Base-by-base conservation (phyloP, 2,888 invertebrate genomes). In the Sialis lutaria region DNA sequence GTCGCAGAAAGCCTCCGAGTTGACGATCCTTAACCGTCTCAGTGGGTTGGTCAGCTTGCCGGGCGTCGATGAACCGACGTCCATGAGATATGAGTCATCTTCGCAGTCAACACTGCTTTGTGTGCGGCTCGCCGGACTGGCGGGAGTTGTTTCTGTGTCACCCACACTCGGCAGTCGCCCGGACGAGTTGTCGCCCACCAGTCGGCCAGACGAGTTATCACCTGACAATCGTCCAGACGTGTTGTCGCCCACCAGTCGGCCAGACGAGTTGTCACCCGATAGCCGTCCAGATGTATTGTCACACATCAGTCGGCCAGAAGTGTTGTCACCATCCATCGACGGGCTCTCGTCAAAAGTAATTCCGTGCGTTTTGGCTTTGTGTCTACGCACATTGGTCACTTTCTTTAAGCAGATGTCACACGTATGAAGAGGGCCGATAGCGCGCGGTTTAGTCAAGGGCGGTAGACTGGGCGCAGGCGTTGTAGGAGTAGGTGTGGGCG, bases 1-100 rank as follows among this genome's bases (percentile, higher is more conserved):
- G 64, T 91, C 89, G 64, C 92, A 92, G 63, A 88, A 91, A n/a
- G 89, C 88, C 58, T 91, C 89, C 1, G 84, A 82, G 63, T 85
- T 84, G 56, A 81, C 74, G 33, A 89, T 85, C 35, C 89, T 89
- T 49, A 89, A 70, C 49, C 82, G 77, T 31, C 82, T 74, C 34
- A 87, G 67, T 45, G 81, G 79, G 48, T 86, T 87, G 4, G 73
- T 82, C 2, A 79, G 67, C 45, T 86, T 84, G n/a, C 77, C 68
- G 53, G 78, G 73, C 41, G 74, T 53, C 59, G 57, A 52, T 64
- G 60, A 55, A 55, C 63, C 62, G 49, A 57, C 59, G 45, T 32
- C 31, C 12, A 33, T 10, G 9, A 31, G 31, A 10, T 32, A 33
- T 7, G 31, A 32, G 7, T 47, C 45, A 42, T 44, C 42, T 37